These are phyloP conservation scores for Ceratosolen fusciceps DNA, from an alignment of 1,140 invertebrate species.

Conservation along the genomic window DNA sequence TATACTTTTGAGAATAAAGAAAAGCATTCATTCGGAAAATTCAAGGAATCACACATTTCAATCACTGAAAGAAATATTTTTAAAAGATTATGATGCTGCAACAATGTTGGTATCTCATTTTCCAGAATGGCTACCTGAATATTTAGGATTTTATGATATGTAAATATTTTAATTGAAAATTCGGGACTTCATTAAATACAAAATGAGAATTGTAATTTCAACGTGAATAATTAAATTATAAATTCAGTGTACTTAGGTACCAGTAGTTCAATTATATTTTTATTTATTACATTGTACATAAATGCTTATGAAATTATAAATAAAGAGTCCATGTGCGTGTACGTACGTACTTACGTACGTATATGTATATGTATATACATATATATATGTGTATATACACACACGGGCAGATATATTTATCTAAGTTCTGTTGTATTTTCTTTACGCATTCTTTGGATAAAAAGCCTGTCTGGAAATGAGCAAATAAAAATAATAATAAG, in stretches of 20 bases:
- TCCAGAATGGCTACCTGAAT: conserved; percentile 58
- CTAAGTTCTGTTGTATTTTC: conserved; percentile 23
- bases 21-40: conserved; percentile 54
- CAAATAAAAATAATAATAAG: conserved; percentile 8
- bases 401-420: no score
- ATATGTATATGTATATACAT: no score
- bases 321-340: conserved; percentile 18
- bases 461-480: conserved; percentile 35
- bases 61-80: conserved; percentile 53
- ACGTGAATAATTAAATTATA: conserved; percentile 52
- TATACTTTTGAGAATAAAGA: conserved; percentile 60
- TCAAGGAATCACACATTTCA: conserved; percentile 54
- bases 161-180: not conserved
- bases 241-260: conserved; percentile 20
- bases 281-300: conserved; percentile 38
- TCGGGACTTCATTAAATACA: no score
- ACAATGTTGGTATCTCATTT: conserved; percentile 63
- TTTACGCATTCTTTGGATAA: conserved; percentile 34
- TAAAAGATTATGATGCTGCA: conserved; percentile 53
- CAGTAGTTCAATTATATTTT: conserved; percentile 19
- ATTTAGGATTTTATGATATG: conserved; percentile 33
- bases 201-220: not conserved
- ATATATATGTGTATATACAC: no score
- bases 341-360: no score
- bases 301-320: conserved; percentile 35